Conservation (phyloP, 2,113 vertebrate genomes). For the Sardina pilchardus region DNA sequence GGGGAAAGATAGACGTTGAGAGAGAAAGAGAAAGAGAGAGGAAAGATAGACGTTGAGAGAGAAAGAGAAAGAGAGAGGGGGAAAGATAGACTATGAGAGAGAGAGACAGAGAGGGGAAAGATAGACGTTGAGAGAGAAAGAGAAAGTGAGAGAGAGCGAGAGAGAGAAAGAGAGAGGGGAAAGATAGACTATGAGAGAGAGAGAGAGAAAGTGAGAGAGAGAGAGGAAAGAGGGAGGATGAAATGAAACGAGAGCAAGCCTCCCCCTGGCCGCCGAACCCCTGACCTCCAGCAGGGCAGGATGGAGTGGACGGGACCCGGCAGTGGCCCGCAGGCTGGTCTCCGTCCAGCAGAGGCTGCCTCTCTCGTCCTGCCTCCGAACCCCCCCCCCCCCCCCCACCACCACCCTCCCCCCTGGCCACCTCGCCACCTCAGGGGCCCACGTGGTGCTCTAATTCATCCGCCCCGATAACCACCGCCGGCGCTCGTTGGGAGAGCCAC, state of each 20-base stretch:
- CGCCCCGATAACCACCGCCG: neutral
- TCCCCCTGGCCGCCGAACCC: neutral
- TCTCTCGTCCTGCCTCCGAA: neutral
- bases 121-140: neutral
- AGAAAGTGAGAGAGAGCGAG: neutral
- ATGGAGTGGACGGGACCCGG: neutral
- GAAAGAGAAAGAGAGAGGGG: constrained; percentile 22
- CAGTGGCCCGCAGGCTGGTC: no score
- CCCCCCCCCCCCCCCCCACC: neutral
- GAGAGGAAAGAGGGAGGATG: neutral
- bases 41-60: constrained; percentile 57
- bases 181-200: neutral
- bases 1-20: no score
- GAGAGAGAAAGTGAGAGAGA: neutral
- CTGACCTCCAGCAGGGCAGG: neutral
- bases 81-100: neutral
- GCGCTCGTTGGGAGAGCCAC: neutral
- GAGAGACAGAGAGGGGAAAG: neutral
- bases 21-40: neutral
- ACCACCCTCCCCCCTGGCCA: neutral
- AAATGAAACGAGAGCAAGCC: neutral
- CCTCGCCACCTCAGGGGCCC: neutral
- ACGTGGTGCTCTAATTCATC: neutral
- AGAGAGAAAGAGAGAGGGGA: constrained; percentile 50
- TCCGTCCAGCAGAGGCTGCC: constrained; percentile 1